Conservation (phyloP, 2,113 vertebrate genomes). For the Panthera leo region DNA sequence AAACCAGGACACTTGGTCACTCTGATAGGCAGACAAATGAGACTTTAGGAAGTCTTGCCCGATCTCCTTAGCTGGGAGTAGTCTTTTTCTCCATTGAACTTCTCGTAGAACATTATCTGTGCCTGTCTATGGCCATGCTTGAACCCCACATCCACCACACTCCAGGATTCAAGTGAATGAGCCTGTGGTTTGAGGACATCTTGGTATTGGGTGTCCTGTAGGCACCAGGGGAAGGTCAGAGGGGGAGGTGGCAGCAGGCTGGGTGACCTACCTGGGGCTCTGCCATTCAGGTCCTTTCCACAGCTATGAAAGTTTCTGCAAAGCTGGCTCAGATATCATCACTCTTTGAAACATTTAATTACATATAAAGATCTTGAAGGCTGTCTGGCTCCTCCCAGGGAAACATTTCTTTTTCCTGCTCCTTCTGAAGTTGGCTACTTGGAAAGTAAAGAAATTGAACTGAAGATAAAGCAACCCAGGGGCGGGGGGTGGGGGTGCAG, state of each 20-base stretch:
- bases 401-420: slow-evolving; percentile 36
- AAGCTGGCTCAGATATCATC: not conserved
- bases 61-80: not conserved
- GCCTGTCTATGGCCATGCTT: not conserved
- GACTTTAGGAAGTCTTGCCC: not conserved
- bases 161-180: not conserved
- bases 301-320: not conserved
- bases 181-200: not conserved
- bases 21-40: not conserved
- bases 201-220: not conserved
- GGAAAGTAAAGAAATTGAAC: slow-evolving; percentile 38
- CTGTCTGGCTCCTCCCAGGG: slow-evolving; percentile 40
- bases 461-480: not conserved
- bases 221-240: not conserved
- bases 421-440: slow-evolving; percentile 47
- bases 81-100: not conserved
- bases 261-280: not conserved
- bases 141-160: not conserved
- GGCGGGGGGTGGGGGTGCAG: fast-evolving
- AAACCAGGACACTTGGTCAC: not conserved
- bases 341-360: slow-evolving; percentile 54
- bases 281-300: not conserved
- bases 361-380: slow-evolving; percentile 38
- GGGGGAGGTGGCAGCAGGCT: not conserved
- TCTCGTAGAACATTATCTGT: not conserved